Evolutionary conservation across 2,797 vertebrate species (phyloP).

Genomic region (Anguilla obscura): DNA sequence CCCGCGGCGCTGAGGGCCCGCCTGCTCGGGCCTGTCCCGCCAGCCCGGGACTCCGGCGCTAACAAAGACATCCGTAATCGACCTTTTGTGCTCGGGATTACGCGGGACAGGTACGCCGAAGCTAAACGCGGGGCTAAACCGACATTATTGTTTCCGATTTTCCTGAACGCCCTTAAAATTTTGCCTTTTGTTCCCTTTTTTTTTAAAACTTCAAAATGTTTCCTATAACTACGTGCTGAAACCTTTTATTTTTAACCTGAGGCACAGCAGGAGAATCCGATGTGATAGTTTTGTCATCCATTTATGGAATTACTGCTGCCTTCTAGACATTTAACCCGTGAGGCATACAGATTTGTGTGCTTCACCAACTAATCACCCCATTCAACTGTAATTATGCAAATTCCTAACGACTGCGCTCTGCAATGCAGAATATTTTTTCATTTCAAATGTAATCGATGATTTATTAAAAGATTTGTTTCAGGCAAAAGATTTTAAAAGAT

Average conservation of each 20-base stretch:
- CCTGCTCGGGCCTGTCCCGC: slow-evolving; percentile 68
- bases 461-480: not conserved
- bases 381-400: not conserved
- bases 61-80: slow-evolving; percentile 72
- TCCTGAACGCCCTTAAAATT: slow-evolving; percentile 46
- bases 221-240: slow-evolving; percentile 38
- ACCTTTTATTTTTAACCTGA: slow-evolving; percentile 27
- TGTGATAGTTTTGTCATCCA: slow-evolving; percentile 31
- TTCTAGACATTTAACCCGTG: not conserved
- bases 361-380: not conserved
- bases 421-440: not conserved
- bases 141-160: slow-evolving; percentile 55
- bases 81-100: slow-evolving; percentile 74
- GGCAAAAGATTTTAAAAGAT: not conserved
- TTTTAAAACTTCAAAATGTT: slow-evolving; percentile 29
- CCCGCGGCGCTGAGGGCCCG: slow-evolving; percentile 50
- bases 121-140: slow-evolving; percentile 60
- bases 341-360: not conserved
- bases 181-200: slow-evolving; percentile 29
- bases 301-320: slow-evolving; percentile 11
- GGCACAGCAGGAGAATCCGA: slow-evolving; percentile 13
- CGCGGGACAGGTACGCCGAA: slow-evolving; percentile 63
- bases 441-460: not conserved
- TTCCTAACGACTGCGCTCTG: not conserved
- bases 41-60: slow-evolving; percentile 64